These are phyloP conservation scores for Tipula unca DNA, from an alignment of 2,888 invertebrate species.

Conservation along the genomic window DNA sequence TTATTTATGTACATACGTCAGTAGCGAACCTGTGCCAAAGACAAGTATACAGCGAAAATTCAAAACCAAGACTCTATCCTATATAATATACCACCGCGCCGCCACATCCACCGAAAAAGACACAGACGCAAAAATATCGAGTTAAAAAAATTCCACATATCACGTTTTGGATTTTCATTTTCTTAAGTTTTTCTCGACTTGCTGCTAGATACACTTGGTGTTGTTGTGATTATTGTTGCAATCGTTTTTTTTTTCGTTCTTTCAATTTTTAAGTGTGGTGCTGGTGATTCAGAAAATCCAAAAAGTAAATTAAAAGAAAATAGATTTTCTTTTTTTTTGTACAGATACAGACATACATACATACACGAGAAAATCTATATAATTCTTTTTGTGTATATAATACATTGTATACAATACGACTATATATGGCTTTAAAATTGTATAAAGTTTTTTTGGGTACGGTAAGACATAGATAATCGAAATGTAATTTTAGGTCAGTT, in stretches of 20 bases:
- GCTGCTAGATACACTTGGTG: not conserved
- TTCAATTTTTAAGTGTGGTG: not conserved
- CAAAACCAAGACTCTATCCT: not conserved
- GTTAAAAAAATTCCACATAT: not conserved
- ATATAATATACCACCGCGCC: not conserved
- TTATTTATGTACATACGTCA: not conserved
- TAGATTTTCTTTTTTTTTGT: not conserved
- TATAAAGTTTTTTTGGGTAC: not conserved
- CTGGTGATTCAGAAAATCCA: not conserved
- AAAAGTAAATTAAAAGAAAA: constrained; percentile 8
- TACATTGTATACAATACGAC: not conserved
- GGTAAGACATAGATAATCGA: not conserved
- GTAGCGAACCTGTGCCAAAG: not conserved
- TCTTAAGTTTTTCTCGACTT: not conserved
- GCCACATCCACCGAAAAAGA: not conserved
- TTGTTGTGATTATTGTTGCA: not conserved
- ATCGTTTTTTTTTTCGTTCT: not conserved
- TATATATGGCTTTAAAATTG: not conserved
- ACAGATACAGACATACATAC: not conserved
- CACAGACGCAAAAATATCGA: not conserved
- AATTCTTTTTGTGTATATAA: not conserved
- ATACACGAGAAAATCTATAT: not conserved
- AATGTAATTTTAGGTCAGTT: not conserved
- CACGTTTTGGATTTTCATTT: not conserved
- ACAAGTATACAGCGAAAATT: not conserved